A percentile compares a stretch with the other conserved stretches of the same genome.
These are phyloP conservation scores for Pteruthius melanotis DNA, from an alignment of 2,113 vertebrate species.

Conservation along the genomic window DNA sequence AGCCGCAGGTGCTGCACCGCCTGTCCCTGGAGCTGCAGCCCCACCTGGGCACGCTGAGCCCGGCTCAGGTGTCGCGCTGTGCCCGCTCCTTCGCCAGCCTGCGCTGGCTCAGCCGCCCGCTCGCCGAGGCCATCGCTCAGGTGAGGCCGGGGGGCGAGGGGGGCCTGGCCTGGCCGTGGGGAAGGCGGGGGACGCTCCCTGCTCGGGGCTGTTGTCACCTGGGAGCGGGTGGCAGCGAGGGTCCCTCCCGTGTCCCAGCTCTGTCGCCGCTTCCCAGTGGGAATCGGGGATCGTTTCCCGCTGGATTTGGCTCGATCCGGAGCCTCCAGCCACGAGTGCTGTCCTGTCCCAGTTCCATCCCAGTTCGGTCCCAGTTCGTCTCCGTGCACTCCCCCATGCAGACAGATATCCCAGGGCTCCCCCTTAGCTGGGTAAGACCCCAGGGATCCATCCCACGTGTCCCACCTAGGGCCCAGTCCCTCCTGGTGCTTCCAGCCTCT, in stretches of 20 bases:
- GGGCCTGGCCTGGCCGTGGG: not conserved
- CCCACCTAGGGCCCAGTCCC: too few species aligned
- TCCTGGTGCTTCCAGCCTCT: rapidly evolving
- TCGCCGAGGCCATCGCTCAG: not conserved
- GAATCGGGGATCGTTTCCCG: not conserved
- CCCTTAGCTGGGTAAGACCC: rapidly evolving
- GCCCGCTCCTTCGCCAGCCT: not conserved
- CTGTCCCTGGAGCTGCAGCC: not conserved
- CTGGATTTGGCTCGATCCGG: not conserved
- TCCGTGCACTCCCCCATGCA: not conserved
- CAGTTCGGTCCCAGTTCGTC: not conserved
- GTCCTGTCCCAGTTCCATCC: not conserved
- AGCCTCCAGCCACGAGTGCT: not conserved
- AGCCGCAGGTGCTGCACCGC: not conserved
- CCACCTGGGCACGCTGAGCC: not conserved
- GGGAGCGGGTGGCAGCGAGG: not conserved
- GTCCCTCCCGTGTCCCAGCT: not conserved
- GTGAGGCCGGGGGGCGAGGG: not conserved
- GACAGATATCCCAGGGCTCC: not conserved
- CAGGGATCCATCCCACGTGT: rapidly evolving
- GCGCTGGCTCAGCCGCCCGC: not conserved
- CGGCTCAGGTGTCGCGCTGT: not conserved
- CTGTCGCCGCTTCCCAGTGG: not conserved
- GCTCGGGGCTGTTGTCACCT: not conserved
- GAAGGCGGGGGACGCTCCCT: too few species aligned